phyloP scores from a whole-genome alignment of 1,140 invertebrate species.

The Phymorhynchus buccinoides region DNA sequence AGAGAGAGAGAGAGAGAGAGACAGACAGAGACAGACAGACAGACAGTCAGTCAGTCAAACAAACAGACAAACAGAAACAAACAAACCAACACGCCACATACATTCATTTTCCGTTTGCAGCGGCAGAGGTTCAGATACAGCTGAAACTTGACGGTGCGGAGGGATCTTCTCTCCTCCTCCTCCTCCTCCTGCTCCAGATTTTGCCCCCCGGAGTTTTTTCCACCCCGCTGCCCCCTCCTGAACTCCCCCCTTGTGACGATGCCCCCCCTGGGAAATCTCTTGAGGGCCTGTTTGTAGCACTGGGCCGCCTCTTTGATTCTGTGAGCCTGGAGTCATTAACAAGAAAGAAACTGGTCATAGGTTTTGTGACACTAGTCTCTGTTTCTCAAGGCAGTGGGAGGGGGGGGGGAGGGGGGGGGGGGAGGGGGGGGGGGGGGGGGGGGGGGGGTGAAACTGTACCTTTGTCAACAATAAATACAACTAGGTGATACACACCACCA shows the following conservation, averaged over 20 bases:
- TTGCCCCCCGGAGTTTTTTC: background rate
- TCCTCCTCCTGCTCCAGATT: slow-evolving; percentile 72
- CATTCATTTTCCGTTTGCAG: slow-evolving; percentile 93
- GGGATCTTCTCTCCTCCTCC: slow-evolving; percentile 77
- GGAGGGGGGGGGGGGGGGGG: no score
- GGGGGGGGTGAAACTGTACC: no score
- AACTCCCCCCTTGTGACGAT: no score
- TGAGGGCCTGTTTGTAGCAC: slow-evolving; percentile 92
- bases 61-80: no score
- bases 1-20: background rate
- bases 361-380: no score
- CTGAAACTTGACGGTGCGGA: slow-evolving; percentile 89
- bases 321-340: slow-evolving; percentile 78
- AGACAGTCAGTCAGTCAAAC: no score
- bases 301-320: slow-evolving; percentile 92
- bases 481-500: no score
- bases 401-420: no score
- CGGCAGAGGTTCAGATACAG: slow-evolving; percentile 90
- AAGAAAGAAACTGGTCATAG: background rate
- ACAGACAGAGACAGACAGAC: background rate
- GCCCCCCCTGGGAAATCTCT: slow-evolving; percentile 86
- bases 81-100: slow-evolving; percentile 87
- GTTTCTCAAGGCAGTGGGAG: no score
- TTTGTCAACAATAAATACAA: no score
- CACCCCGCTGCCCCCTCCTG: slow-evolving; percentile 56